Base-by-base conservation (phyloP, 2,113 vertebrate species). In the Ictalurus furcatus region DNA sequence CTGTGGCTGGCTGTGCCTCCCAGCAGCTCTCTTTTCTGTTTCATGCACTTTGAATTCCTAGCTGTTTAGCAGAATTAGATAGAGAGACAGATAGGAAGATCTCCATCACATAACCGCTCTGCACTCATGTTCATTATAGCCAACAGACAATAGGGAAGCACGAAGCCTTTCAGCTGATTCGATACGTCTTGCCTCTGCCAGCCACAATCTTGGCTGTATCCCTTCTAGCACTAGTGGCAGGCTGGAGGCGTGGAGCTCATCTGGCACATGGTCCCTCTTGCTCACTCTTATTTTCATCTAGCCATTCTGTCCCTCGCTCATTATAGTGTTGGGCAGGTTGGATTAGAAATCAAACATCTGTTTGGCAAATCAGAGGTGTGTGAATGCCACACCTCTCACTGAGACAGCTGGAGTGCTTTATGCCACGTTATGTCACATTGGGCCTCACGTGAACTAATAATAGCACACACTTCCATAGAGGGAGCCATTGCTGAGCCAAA, bases 261-360 rank as follows among this genome's bases (percentile, higher is more conserved):
- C 87, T 88, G 86, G 83, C 80, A 85, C 90, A 89, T 44, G 40
- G 79, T 37, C 54, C 85, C 81, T 58, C 56, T n/a, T 76, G 84
- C 86, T 58, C 63, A 71, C 85, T 91, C 83, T 86, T 81, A 83
- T 85, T 89, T 85, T 86, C 79, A 88, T 80, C 87, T 84, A 84
- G 74, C 56, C 71, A 88, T 88, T 90, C 63, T 86, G 87, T 86
- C 87, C 59, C 84, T 86, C 86, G 76, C 56, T 87, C 74, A 80
- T 81, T 86, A 91, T 40, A 83, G 48, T 30, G 52, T 56, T 67
- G 61, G 48, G 80, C 6, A 89, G 85, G 90, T 88, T 76, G 87
- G 87, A 80, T 86, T 89, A 88, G 37, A 90, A 48, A 90, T 91
- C 88, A 63, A 91, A 87, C 90, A 91, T 91, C 90, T 91, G 90